Evolutionary conservation across 2,888 invertebrate species (phyloP).

Genomic region (Microctonus hyperodae): DNA sequence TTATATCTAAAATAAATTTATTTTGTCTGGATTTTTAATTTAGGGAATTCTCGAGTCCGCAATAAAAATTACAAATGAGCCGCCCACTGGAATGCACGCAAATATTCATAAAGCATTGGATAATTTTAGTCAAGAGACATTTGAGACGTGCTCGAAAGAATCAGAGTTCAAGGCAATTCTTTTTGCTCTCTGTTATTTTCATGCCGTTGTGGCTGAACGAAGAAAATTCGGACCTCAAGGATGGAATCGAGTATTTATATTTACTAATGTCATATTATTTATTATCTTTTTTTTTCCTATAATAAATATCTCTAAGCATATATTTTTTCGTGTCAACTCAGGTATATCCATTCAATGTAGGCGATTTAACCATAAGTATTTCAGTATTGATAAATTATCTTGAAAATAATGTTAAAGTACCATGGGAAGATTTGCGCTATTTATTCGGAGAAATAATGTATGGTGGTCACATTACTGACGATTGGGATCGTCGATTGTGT

Average conservation of each 20-base stretch:
- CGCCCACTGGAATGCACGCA: constrained; percentile 93
- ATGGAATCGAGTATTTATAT: constrained; percentile 74
- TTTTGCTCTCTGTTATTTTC: constrained; percentile 92
- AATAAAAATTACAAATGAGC: constrained; percentile 96
- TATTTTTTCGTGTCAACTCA: constrained; percentile 32
- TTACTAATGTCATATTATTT: background rate
- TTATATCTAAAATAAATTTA: background rate
- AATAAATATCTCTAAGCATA: too few relatives aligned
- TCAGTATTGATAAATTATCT: constrained; percentile 90
- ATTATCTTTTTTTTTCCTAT: background rate
- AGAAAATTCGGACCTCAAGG: constrained; percentile 95
- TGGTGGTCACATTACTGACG: constrained; percentile 96
- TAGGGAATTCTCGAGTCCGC: constrained; percentile 92
- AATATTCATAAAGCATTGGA: constrained; percentile 93
- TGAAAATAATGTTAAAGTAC: constrained; percentile 86
- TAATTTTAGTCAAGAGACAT: constrained; percentile 90
- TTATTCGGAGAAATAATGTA: constrained; percentile 98
- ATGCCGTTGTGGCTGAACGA: constrained; percentile 91
- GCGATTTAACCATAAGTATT: constrained; percentile 91
- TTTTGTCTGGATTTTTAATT: constrained; percentile 69
- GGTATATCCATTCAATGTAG: constrained; percentile 79
- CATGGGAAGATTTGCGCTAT: constrained; percentile 94
- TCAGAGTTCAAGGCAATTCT: constrained; percentile 90
- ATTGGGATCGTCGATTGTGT: constrained; percentile 92
- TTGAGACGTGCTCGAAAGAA: constrained; percentile 93